phyloP scores from a whole-genome alignment of 2,797 vertebrate genomes.

The Luscinia luscinia region DNA sequence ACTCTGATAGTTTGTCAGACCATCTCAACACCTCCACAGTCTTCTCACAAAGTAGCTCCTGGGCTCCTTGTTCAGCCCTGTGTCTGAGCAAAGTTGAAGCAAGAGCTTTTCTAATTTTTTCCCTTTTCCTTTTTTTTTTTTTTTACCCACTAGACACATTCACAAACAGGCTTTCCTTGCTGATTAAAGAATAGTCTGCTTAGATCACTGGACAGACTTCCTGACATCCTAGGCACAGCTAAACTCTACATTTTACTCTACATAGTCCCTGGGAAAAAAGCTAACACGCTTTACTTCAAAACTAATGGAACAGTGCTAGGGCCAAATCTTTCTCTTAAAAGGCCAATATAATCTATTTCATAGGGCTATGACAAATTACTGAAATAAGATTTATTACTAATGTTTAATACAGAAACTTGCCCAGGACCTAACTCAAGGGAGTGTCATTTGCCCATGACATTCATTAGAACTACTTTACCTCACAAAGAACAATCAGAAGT shows the following conservation, averaged over 20 bases:
- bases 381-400: not conserved
- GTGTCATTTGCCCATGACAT: not conserved
- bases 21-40: not conserved
- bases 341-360: not conserved
- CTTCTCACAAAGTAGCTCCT: not conserved
- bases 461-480: not conserved
- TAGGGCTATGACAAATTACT: not conserved
- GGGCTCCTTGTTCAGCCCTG: not conserved
- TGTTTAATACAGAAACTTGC: not conserved
- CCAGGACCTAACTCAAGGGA: not conserved
- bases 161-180: not conserved
- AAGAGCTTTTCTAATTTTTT: not conserved
- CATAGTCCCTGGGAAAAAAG: not conserved
- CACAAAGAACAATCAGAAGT: not conserved
- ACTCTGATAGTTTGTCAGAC: not conserved
- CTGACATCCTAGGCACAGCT: not conserved
- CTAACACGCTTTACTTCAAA: not conserved
- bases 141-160: not conserved
- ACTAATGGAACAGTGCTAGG: not conserved
- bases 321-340: slow-evolving; percentile 17
- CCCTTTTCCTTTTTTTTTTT: not conserved
- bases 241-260: not conserved
- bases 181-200: not conserved
- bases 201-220: not conserved
- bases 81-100: not conserved